Conservation (phyloP, 2,113 vertebrate species). For the Strigops habroptila region DNA sequence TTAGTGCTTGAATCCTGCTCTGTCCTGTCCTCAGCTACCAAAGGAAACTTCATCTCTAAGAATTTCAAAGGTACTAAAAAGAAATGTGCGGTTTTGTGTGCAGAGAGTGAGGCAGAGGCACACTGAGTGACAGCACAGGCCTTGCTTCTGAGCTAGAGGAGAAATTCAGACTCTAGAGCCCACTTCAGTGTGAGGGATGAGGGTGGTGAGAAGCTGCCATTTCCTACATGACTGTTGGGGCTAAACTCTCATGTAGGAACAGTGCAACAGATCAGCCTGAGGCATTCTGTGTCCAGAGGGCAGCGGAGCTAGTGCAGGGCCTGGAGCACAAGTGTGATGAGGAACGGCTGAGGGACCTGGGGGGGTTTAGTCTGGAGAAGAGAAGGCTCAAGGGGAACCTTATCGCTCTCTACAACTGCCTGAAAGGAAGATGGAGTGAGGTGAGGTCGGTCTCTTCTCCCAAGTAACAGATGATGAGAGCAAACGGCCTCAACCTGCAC, state of each 20-base stretch:
- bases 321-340: not conserved
- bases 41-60: not conserved
- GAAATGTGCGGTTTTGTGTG: not conserved
- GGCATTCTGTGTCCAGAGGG: rapidly evolving
- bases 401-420: not conserved
- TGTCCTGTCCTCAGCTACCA: not conserved
- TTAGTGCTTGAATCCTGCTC: not conserved
- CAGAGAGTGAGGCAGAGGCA: not conserved
- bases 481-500: not conserved
- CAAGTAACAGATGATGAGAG: not conserved
- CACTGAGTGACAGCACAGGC: rapidly evolving
- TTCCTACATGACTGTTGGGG: not conserved
- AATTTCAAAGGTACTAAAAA: not conserved
- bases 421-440: not conserved
- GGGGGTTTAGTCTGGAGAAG: too few species aligned
- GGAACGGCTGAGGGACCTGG: not conserved
- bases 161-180: not conserved
- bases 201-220: not conserved
- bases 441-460: not conserved
- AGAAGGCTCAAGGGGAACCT: not conserved
- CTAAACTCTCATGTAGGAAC: not conserved
- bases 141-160: not conserved
- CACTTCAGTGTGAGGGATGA: not conserved
- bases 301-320: rapidly evolving
- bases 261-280: rapidly evolving